phyloP scores from a whole-genome alignment of 2,888 invertebrate species.

The Flexamia atlantica region DNA sequence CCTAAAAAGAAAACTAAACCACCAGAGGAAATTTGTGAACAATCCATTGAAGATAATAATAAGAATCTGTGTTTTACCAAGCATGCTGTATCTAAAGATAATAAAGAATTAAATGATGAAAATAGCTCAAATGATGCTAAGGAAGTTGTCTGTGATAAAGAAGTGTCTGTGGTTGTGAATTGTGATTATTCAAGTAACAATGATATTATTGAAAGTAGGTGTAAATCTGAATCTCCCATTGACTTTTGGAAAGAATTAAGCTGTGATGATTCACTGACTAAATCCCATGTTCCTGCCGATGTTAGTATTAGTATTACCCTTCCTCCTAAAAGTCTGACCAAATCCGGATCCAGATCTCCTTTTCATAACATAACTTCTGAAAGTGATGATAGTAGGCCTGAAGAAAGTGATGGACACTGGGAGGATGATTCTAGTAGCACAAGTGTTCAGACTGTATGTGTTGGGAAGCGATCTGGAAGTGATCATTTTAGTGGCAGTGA shows the following conservation, averaged over 20 bases:
- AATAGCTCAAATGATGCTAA: background rate
- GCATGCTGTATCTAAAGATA: background rate
- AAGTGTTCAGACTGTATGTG: constrained; percentile 71
- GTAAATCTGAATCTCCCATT: constrained; percentile 66
- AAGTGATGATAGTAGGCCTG: constrained; percentile 63
- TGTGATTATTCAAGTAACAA: constrained; percentile 26
- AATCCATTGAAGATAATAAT: background rate
- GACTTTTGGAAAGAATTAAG: constrained; percentile 69
- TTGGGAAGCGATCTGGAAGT: constrained; percentile 64
- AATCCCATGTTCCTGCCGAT: constrained; percentile 47
- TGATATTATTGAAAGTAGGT: constrained; percentile 28
- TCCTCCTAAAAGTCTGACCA: constrained; percentile 44
- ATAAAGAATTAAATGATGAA: background rate
- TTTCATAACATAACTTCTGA: constrained; percentile 54
- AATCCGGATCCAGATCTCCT: constrained; percentile 53
- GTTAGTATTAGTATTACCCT: constrained; percentile 49
- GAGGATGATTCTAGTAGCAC: constrained; percentile 71
- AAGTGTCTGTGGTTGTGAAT: constrained; percentile 50
- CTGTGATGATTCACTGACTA: constrained; percentile 64
- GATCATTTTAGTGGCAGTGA: constrained; percentile 68
- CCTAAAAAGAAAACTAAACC: constrained; percentile 61
- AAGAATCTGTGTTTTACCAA: background rate
- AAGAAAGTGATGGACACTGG: constrained; percentile 69
- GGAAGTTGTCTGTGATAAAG: constrained; percentile 54
- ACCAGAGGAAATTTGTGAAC: constrained; percentile 37